Evolutionary conservation across 2,113 vertebrate species (phyloP), one percentile per base, ranked within the genome.

Genomic region (Cettia cetti): DNA sequence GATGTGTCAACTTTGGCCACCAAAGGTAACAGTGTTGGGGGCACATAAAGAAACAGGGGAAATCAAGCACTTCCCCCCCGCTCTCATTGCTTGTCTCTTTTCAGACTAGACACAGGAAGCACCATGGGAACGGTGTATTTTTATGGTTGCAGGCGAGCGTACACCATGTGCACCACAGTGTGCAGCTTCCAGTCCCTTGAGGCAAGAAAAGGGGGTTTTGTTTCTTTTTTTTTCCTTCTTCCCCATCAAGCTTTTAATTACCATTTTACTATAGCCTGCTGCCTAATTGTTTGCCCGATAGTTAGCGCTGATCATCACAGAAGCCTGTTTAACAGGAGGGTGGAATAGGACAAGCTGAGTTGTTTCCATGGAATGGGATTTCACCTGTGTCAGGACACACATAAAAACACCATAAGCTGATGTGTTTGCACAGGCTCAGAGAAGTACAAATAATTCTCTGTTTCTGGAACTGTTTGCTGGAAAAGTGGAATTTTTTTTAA

Each of bases 91-190:
- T 90, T 28, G 72, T 80, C 94, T 95, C 93, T 96, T 81, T 68
- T 94, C 88, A 95, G 89, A 80, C 66, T 28, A 95, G 94, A 79
- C 70, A 96, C 96, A 97, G 94, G 96, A 96, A 97, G 91, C 94
- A 71, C 93, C 88, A 88, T 70, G 91, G 95, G 93, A 92, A 93
- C 94, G 2, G 90, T 3, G 47, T 72, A 74, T 91, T 96, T 92
- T 95, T 72, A 86, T 85, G 90, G 89, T 75, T 66, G 75, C 71
- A 86, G 60, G 86, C 81, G 30, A 80, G 90, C 70, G 19, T 59
- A 60, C 80, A 81, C 84, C 94, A 89, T 95, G 94, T 97, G 96
- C 93, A 94, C 90, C 92, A 68, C 95, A 94, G 96, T 92, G 74
- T 95, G 92, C 90, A 94, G 95, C 93, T 82, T 90, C 88, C 77